phyloP scores from a whole-genome alignment of 2,888 invertebrate genomes.

The Protodeltote pygarga region DNA sequence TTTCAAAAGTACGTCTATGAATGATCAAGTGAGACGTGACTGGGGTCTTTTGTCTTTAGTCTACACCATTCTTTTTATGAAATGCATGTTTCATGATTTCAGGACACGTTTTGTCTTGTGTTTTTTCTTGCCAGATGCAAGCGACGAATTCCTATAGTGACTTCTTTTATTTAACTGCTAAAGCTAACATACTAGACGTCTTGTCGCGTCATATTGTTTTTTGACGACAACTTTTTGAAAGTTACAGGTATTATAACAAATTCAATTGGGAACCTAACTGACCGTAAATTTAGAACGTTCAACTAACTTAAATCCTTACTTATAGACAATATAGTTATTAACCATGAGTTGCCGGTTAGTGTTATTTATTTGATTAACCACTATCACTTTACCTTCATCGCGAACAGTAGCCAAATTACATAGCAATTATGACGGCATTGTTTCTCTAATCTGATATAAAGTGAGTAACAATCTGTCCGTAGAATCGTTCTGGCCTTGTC shows the following conservation, averaged over 20 bases:
- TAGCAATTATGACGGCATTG: constrained; percentile 53
- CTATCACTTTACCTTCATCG: constrained; percentile 46
- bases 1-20: constrained; percentile 52
- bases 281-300: constrained; percentile 10
- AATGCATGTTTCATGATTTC: constrained; percentile 45
- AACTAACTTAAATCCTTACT: constrained; percentile 18
- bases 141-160: neutral
- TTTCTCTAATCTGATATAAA: constrained; percentile 65
- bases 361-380: constrained; percentile 39
- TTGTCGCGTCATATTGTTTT: neutral
- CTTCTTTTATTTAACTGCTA: neutral
- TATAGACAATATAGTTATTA: constrained; percentile 30
- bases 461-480: constrained; percentile 61
- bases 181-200: neutral
- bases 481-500: constrained; percentile 71
- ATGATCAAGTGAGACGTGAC: constrained; percentile 57
- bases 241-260: neutral
- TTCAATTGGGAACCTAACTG: neutral
- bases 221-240: neutral
- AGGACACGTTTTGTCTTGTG: constrained; percentile 39
- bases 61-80: constrained; percentile 34
- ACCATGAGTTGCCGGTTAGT: constrained; percentile 27
- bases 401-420: constrained; percentile 53
- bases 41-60: constrained; percentile 47
- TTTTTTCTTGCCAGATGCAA: constrained; percentile 20